Percentiles rank a stretch among this genome's conserved stretches.
These are phyloP conservation scores for Muraenolepis orangiensis DNA, from an alignment of 2,797 vertebrate genomes.

Conservation along the genomic window DNA sequence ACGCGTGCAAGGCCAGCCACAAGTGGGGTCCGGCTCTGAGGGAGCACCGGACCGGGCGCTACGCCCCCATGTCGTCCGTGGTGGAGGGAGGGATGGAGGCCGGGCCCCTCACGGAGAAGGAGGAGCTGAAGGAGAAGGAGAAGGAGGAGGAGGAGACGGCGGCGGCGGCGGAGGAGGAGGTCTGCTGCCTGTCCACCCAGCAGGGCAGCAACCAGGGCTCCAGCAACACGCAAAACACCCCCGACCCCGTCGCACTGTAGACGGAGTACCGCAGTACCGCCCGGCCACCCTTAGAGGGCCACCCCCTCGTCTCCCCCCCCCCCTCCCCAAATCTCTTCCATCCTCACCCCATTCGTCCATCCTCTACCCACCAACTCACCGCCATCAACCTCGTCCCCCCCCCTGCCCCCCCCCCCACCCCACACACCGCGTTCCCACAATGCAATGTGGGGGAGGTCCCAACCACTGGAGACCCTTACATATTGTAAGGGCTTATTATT, in stretches of 20 bases:
- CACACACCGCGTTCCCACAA: slow-evolving; percentile 73
- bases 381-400: slow-evolving; percentile 44
- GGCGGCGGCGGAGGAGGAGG: slow-evolving; percentile 80
- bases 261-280: background rate
- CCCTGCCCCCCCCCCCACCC: too few relatives aligned
- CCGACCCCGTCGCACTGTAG: slow-evolving; percentile 81
- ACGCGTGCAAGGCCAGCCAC: slow-evolving; percentile 82
- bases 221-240: slow-evolving; percentile 81
- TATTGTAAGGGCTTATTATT: slow-evolving; percentile 85
- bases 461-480: slow-evolving; percentile 82
- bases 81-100: slow-evolving; percentile 66
- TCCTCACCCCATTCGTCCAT: slow-evolving; percentile 40
- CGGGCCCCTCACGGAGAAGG: slow-evolving; percentile 59
- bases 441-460: slow-evolving; percentile 73
- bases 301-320: slow-evolving; percentile 19
- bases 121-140: slow-evolving; percentile 63
- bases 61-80: slow-evolving; percentile 74
- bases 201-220: slow-evolving; percentile 94
- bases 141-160: slow-evolving; percentile 48
- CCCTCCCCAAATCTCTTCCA: slow-evolving; percentile 20
- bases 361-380: slow-evolving; percentile 18
- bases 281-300: slow-evolving; percentile 71
- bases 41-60: slow-evolving; percentile 92
- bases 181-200: slow-evolving; percentile 79
- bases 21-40: slow-evolving; percentile 92